Conservation (phyloP, 2,888 invertebrate species). For the Coleophora deauratella region DNA sequence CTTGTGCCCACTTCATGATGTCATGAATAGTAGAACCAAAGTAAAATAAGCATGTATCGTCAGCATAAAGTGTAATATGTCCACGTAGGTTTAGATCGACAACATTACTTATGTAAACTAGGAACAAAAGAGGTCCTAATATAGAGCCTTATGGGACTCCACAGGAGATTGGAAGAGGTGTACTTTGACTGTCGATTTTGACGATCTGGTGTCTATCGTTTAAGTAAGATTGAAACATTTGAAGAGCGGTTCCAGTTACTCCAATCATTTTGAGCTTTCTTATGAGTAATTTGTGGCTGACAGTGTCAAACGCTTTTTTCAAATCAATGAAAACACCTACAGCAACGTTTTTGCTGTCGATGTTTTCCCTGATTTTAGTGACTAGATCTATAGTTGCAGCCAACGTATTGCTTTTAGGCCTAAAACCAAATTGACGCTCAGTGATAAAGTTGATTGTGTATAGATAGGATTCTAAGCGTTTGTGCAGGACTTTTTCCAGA, state of each 20-base stretch:
- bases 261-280: background rate
- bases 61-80: background rate
- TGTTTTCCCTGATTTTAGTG: constrained; percentile 2
- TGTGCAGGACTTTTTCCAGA: background rate
- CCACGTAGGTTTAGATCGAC: background rate
- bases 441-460: background rate
- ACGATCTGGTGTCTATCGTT: background rate
- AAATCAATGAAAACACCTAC: background rate
- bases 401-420: constrained; percentile 1
- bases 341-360: background rate
- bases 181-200: background rate
- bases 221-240: background rate
- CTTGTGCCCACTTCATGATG: background rate
- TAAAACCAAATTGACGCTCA: constrained; percentile 5
- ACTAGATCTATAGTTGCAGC: background rate
- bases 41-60: background rate
- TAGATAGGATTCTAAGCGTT: background rate
- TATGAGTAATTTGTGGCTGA: background rate
- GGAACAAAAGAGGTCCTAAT: background rate
- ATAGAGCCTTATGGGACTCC: background rate
- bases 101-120: background rate
- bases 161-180: background rate
- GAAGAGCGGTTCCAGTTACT: background rate
- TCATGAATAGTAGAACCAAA: background rate
- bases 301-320: background rate